Conservation (phyloP, 1,140 invertebrate genomes). For the Anastrepha ludens region DNA sequence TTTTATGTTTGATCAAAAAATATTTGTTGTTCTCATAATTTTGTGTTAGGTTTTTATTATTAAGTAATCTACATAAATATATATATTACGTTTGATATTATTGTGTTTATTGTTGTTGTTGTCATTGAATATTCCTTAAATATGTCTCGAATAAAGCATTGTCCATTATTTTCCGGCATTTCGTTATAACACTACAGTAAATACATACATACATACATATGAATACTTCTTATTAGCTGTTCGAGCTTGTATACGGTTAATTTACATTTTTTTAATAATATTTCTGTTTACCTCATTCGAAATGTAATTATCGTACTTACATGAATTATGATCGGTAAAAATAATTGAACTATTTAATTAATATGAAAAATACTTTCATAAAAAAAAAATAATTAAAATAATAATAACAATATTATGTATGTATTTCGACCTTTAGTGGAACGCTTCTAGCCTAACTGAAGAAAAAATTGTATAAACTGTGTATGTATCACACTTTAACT, state of each 20-base stretch:
- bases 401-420: neutral
- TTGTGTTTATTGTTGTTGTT: constrained; percentile 42
- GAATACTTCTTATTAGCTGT: neutral
- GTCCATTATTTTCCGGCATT: neutral
- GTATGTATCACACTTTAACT: too few relatives aligned
- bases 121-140: constrained; percentile 47
- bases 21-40: neutral
- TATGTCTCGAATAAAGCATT: constrained; percentile 50
- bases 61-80: constrained; percentile 40
- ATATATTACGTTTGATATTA: constrained; percentile 19
- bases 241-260: neutral
- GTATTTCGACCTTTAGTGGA: too few relatives aligned
- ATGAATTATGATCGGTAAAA: too few relatives aligned
- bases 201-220: neutral
- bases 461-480: too few relatives aligned
- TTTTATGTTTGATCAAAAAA: neutral
- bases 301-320: too few relatives aligned
- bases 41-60: neutral
- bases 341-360: too few relatives aligned
- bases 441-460: too few relatives aligned
- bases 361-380: neutral
- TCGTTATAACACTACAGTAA: neutral
- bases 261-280: neutral
- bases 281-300: neutral
- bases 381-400: neutral